Evolutionary conservation across 2,797 vertebrate species (phyloP).

Genomic region (Paguma larvata): DNA sequence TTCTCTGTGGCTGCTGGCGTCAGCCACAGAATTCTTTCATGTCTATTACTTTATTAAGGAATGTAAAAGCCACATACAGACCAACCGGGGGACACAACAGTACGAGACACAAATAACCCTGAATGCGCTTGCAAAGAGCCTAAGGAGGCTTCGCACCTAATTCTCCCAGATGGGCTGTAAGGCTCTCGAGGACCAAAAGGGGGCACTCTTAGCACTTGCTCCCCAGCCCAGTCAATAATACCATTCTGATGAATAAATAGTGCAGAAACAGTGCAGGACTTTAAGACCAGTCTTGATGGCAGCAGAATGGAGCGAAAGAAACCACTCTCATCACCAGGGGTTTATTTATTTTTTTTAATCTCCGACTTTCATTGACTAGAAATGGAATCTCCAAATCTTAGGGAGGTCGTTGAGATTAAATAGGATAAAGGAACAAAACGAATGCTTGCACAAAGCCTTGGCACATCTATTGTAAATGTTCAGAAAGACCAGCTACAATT

Average conservation of each 20-base stretch:
- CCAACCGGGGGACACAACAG: slow-evolving; percentile 89
- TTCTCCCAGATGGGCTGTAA: slow-evolving; percentile 79
- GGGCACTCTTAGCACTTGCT: slow-evolving; percentile 89
- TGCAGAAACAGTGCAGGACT: slow-evolving; percentile 33
- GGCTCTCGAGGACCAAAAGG: slow-evolving; percentile 87
- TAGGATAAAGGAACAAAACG: neutral
- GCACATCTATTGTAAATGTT: neutral
- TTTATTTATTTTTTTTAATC: neutral
- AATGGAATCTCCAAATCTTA: slow-evolving; percentile 53
- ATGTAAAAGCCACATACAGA: slow-evolving; percentile 90
- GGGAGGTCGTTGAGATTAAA: slow-evolving; percentile 39
- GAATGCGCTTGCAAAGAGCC: slow-evolving; percentile 84
- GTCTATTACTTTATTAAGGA: slow-evolving; percentile 94
- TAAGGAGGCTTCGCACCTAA: slow-evolving; percentile 80
- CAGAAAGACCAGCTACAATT: neutral
- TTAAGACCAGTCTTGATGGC: slow-evolving; percentile 34
- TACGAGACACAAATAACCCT: slow-evolving; percentile 88
- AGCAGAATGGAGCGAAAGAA: slow-evolving; percentile 65
- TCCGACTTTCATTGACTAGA: slow-evolving; percentile 41
- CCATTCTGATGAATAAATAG: slow-evolving; percentile 67
- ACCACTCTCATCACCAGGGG: slow-evolving; percentile 18
- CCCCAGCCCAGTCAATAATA: slow-evolving; percentile 68
- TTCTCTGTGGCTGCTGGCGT: slow-evolving; percentile 93
- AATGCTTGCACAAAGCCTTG: slow-evolving; percentile 26
- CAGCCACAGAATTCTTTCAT: slow-evolving; percentile 90